Evolutionary conservation across 2,797 vertebrate species (phyloP).

Genomic region (Adrianichthys oophorus): DNA sequence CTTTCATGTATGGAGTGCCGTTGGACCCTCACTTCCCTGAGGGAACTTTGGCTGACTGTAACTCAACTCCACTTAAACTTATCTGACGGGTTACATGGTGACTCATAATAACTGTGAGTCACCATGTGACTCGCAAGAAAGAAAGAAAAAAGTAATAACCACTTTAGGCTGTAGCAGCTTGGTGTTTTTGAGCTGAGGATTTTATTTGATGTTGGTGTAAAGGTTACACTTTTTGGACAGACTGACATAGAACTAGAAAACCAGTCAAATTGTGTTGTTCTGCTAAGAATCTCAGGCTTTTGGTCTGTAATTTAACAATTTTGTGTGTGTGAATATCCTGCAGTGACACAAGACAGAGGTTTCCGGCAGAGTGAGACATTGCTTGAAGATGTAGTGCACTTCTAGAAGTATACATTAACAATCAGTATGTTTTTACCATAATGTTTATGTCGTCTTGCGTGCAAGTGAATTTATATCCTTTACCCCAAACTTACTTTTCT

Average conservation of each 20-base stretch:
- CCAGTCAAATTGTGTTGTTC: too few species aligned
- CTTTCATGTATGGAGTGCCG: conserved; percentile 16
- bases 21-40: conserved; percentile 24
- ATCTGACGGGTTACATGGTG: conserved; percentile 61
- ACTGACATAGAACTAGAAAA: conserved; percentile 22
- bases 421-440: too few species aligned
- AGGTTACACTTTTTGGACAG: conserved; percentile 38
- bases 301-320: conserved; percentile 32
- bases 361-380: conserved; percentile 41
- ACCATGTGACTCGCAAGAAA: conserved; percentile 2
- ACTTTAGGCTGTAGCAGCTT: conserved; percentile 11
- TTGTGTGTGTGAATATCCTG: conserved; percentile 28
- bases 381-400: conserved; percentile 23
- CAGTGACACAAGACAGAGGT: conserved; percentile 24
- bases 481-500: too few species aligned
- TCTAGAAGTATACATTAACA: conserved; percentile 2
- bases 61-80: conserved; percentile 45
- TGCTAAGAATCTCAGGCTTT: conserved; percentile 17
- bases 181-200: conserved; percentile 21
- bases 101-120: conserved; percentile 52
- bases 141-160: conserved; percentile 1
- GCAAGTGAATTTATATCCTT: too few species aligned
- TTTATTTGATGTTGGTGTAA: conserved; percentile 29
- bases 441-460: not conserved
- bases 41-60: conserved; percentile 37